phyloP scores from a whole-genome alignment of 1,140 invertebrate species.

The Aphelenchoides fujianensis region DNA sequence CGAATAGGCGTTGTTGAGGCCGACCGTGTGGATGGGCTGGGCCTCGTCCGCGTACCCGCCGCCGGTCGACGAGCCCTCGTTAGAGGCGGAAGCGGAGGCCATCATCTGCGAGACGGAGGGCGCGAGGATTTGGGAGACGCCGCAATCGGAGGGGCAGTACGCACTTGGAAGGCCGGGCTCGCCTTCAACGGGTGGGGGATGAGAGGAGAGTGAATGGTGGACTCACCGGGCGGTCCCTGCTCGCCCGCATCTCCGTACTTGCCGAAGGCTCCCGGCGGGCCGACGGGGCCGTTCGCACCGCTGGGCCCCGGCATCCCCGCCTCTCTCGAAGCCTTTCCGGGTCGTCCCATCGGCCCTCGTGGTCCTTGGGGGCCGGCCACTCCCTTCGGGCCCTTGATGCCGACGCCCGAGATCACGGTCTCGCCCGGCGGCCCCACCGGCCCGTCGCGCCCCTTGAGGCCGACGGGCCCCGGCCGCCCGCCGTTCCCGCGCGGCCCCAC shows the following conservation, averaged over 20 bases:
- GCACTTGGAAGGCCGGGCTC: slow-evolving; percentile 11
- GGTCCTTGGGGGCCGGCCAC: too few species aligned
- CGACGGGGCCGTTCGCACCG: too few species aligned
- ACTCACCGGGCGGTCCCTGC: slow-evolving; percentile 48
- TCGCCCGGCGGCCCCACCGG: slow-evolving; percentile 25
- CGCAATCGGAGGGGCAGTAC: slow-evolving; percentile 53
- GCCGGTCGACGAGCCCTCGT: background rate
- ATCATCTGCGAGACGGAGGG: slow-evolving; percentile 4
- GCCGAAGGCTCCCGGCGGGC: too few species aligned
- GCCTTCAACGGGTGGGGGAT: background rate
- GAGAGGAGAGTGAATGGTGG: background rate
- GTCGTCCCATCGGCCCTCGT: too few species aligned
- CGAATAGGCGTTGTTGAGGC: background rate
- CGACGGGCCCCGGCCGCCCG: slow-evolving; percentile 26
- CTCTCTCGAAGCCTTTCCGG: too few species aligned
- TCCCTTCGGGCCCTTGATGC: too few species aligned
- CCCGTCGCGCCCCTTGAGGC: slow-evolving; percentile 17
- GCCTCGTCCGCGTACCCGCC: slow-evolving; percentile 58
- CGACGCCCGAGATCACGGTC: slow-evolving; percentile 30
- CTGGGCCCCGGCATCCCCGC: too few species aligned
- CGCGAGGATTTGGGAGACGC: slow-evolving; percentile 52
- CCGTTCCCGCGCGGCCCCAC: slow-evolving; percentile 35
- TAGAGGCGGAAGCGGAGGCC: background rate
- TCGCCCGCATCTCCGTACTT: too few species aligned
- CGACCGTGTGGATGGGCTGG: background rate